phyloP scores from a whole-genome alignment of 2,888 invertebrate genomes.

The Cryptosula pallasiana region DNA sequence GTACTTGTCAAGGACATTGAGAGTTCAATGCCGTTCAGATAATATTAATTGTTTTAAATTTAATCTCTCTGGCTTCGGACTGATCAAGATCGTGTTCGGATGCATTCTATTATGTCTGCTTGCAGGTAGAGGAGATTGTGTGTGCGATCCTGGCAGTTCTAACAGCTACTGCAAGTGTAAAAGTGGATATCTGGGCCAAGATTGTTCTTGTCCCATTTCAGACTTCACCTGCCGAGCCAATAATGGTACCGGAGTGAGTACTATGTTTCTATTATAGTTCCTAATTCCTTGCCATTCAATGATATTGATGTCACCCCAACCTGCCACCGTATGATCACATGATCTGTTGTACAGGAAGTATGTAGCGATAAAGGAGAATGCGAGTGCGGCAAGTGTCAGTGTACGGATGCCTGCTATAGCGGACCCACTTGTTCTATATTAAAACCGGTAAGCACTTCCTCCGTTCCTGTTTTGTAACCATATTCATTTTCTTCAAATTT shows the following conservation, averaged over 20 bases:
- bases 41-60: too few relatives aligned
- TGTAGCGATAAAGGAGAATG: slow-evolving; percentile 75
- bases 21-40: too few relatives aligned
- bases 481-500: slow-evolving; percentile 2
- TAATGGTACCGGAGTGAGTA: neutral
- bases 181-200: slow-evolving; percentile 73
- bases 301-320: too few relatives aligned
- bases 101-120: too few relatives aligned
- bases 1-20: too few relatives aligned
- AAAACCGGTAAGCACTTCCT: slow-evolving; percentile 5
- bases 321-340: too few relatives aligned
- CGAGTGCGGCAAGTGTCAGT: slow-evolving; percentile 83
- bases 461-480: too few relatives aligned
- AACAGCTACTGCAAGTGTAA: slow-evolving; percentile 48
- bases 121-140: neutral
- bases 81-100: too few relatives aligned
- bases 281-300: too few relatives aligned
- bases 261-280: too few relatives aligned
- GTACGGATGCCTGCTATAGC: slow-evolving; percentile 55
- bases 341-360: slow-evolving; percentile 26
- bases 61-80: too few relatives aligned
- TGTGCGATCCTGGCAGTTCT: neutral
- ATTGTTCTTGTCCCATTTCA: slow-evolving; percentile 76
- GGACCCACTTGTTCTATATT: slow-evolving; percentile 72
- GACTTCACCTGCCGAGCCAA: slow-evolving; percentile 66